These are phyloP conservation scores for Eptesicus fuscus DNA, from an alignment of 2,113 vertebrate species.

Conservation along the genomic window DNA sequence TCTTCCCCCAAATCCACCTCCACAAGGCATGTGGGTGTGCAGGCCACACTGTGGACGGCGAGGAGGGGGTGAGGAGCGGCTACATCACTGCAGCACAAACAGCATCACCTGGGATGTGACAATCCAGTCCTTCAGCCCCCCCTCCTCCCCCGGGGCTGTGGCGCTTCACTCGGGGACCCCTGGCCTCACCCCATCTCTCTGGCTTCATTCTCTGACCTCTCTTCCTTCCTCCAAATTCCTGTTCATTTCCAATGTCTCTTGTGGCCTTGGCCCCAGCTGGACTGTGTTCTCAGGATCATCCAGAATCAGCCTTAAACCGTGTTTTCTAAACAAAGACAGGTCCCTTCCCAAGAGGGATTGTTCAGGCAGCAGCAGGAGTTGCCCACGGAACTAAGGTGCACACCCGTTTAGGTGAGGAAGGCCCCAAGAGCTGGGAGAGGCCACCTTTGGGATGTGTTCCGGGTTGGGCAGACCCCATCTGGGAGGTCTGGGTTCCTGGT, in stretches of 20 bases:
- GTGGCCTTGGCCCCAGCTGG: not conserved
- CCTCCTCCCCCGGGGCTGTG: accelerated
- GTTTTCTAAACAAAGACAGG: not conserved
- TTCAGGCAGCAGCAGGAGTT: not conserved
- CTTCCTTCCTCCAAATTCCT: not conserved
- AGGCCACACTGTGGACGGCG: accelerated
- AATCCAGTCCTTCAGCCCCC: accelerated
- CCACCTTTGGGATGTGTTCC: not conserved
- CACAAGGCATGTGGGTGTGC: not conserved
- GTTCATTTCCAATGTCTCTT: not conserved
- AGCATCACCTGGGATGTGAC: accelerated
- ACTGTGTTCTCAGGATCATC: not conserved
- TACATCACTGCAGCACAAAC: accelerated
- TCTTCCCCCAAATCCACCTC: not conserved
- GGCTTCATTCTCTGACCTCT: not conserved
- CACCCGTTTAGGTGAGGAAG: not conserved
- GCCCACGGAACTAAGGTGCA: accelerated
- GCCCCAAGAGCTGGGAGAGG: not conserved
- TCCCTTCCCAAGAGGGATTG: not conserved
- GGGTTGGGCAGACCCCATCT: too few relatives aligned
- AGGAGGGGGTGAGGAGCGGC: not conserved
- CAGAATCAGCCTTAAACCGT: not conserved
- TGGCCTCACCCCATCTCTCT: not conserved
- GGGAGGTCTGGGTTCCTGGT: not conserved
- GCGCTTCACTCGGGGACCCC: not conserved